Evolutionary conservation across 2,797 vertebrate species (phyloP).

Genomic region (Carapus acus): DNA sequence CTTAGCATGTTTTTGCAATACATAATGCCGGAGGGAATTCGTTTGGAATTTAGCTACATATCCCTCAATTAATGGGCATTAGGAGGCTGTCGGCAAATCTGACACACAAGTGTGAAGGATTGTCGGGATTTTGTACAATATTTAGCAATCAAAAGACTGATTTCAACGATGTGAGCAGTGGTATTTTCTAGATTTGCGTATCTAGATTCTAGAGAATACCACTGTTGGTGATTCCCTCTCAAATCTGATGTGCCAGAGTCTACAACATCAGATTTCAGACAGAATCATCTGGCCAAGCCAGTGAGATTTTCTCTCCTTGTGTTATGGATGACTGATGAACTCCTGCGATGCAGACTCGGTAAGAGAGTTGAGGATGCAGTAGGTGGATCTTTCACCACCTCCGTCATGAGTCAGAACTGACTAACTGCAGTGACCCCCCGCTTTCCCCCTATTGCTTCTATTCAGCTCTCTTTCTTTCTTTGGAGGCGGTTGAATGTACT

Average conservation of each 20-base stretch:
- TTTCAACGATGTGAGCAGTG: neutral
- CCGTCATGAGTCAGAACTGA: constrained; percentile 68
- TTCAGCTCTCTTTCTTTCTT: constrained; percentile 30
- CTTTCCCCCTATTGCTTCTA: constrained; percentile 64
- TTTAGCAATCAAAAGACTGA: neutral
- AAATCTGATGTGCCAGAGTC: too few species aligned
- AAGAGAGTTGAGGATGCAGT: constrained; percentile 59
- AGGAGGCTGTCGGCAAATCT: too few species aligned
- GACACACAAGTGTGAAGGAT: neutral
- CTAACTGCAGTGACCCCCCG: constrained; percentile 65
- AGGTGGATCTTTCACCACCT: constrained; percentile 67
- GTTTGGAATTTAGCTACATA: neutral
- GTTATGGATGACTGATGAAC: constrained; percentile 44
- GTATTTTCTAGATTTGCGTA: too few species aligned
- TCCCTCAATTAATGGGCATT: neutral
- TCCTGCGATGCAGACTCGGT: constrained; percentile 46
- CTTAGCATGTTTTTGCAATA: neutral
- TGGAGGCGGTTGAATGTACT: too few species aligned
- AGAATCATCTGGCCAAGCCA: constrained; percentile 30
- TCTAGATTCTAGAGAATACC: too few species aligned
- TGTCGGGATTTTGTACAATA: neutral
- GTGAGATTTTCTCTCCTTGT: constrained; percentile 43
- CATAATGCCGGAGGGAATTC: neutral
- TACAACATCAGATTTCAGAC: too few species aligned
- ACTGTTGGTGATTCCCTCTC: too few species aligned